These are phyloP conservation scores for Procambarus clarkii DNA, from an alignment of 1,140 invertebrate genomes.

Conservation along the genomic window DNA sequence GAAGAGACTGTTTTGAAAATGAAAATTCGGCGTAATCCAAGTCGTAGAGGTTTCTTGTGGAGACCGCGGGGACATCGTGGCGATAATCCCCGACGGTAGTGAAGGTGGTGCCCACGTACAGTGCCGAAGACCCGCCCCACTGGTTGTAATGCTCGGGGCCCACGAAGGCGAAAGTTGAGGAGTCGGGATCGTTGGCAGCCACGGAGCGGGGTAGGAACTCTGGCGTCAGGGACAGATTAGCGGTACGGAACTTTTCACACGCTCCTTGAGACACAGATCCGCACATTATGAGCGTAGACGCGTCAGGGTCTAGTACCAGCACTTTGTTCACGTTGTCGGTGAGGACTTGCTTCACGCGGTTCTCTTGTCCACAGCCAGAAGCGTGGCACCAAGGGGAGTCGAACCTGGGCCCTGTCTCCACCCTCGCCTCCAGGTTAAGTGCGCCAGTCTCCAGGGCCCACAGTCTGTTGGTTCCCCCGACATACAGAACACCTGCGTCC, in stretches of 20 bases:
- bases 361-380: slow-evolving; percentile 82
- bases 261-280: slow-evolving; percentile 92
- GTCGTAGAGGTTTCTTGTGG: slow-evolving; percentile 87
- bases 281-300: slow-evolving; percentile 88
- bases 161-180: slow-evolving; percentile 95
- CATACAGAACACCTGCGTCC: slow-evolving; percentile 81
- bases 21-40: slow-evolving; percentile 88
- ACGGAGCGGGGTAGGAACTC: slow-evolving; percentile 81
- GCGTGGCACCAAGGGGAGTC: slow-evolving; percentile 93
- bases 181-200: slow-evolving; percentile 84
- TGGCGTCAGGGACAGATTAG: slow-evolving; percentile 86
- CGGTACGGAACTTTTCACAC: slow-evolving; percentile 89
- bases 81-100: slow-evolving; percentile 93
- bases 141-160: slow-evolving; percentile 90
- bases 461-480: slow-evolving; percentile 89
- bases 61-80: slow-evolving; percentile 95
- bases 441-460: slow-evolving; percentile 86
- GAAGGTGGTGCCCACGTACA: slow-evolving; percentile 96
- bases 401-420: slow-evolving; percentile 85
- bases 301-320: slow-evolving; percentile 89
- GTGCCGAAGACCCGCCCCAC: slow-evolving; percentile 85
- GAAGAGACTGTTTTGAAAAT: slow-evolving; percentile 89
- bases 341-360: slow-evolving; percentile 81
- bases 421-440: slow-evolving; percentile 82
- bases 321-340: slow-evolving; percentile 95